A percentile compares a stretch with the other conserved stretches of the same genome.
Evolutionary conservation across 2,797 vertebrate species (phyloP).

Genomic region (Enteromius argenteus): DNA sequence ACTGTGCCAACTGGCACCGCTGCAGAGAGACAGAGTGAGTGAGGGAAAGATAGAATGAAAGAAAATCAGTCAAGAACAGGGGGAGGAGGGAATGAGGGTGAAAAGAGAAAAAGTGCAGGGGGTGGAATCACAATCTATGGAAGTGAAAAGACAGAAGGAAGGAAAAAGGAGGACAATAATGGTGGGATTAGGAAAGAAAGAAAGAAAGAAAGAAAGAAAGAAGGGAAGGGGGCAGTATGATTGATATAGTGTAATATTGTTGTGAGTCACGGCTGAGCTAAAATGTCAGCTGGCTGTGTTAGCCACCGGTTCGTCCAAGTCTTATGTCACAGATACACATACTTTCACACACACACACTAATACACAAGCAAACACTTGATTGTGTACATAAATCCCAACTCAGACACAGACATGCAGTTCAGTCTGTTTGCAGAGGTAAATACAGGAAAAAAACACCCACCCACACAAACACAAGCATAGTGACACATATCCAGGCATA

Average conservation of each 20-base stretch:
- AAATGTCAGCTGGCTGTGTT: slow-evolving; percentile 81
- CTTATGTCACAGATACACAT: slow-evolving; percentile 55
- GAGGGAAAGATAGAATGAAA: slow-evolving; percentile 67
- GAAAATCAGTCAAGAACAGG: slow-evolving; percentile 83
- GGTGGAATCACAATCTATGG: slow-evolving; percentile 73
- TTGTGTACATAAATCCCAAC: slow-evolving; percentile 17
- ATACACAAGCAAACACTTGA: slow-evolving; percentile 9
- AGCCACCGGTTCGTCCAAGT: slow-evolving; percentile 75
- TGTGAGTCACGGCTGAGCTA: slow-evolving; percentile 80
- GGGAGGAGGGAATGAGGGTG: slow-evolving; percentile 68
- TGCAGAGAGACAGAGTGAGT: slow-evolving; percentile 76
- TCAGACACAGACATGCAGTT: slow-evolving; percentile 41
- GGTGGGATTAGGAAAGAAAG: slow-evolving; percentile 38
- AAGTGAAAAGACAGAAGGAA: slow-evolving; percentile 69
- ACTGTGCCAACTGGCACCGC: slow-evolving; percentile 83
- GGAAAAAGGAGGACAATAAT: slow-evolving; percentile 66
- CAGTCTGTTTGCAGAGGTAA: slow-evolving; percentile 42
- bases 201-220: slow-evolving; percentile 64
- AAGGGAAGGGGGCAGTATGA: slow-evolving; percentile 67
- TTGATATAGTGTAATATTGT: slow-evolving; percentile 80
- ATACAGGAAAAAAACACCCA: slow-evolving; percentile 43
- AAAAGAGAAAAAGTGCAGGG: slow-evolving; percentile 62
- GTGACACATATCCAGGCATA: slow-evolving; percentile 68
- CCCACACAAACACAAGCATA: slow-evolving; percentile 44
- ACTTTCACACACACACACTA: slow-evolving; percentile 3